Conservation (phyloP, 1,140 invertebrate genomes). For the Aethina tumida region DNA sequence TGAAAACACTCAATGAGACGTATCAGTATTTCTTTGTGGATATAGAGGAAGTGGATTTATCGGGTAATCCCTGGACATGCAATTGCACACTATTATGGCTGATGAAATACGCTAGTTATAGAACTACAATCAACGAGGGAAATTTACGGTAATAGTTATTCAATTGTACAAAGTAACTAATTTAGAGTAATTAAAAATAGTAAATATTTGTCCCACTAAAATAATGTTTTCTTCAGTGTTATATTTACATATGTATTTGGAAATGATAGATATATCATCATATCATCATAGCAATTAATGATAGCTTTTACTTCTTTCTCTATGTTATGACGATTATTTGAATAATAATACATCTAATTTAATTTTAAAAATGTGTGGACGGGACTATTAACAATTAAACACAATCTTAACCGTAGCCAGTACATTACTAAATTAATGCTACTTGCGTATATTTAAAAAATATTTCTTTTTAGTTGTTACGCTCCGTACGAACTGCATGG, state of each 20-base stretch:
- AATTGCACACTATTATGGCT: slow-evolving; percentile 32
- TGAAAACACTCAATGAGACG: slow-evolving; percentile 26
- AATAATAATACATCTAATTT: no score
- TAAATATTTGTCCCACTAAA: neutral
- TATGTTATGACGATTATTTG: no score
- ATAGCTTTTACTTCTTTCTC: slow-evolving; percentile 6
- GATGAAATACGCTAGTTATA: slow-evolving; percentile 19
- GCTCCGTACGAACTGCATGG: no score
- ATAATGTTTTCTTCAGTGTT: neutral
- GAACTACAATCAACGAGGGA: slow-evolving; percentile 19
- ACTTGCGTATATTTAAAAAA: no score
- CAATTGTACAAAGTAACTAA: neutral
- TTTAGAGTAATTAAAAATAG: neutral
- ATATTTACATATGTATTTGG: neutral
- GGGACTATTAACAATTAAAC: no score
- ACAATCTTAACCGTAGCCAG: no score
- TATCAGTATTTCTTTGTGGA: slow-evolving; percentile 27
- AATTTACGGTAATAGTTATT: slow-evolving; percentile 23
- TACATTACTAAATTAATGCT: no score
- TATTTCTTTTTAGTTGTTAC: no score
- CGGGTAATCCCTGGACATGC: slow-evolving; percentile 30
- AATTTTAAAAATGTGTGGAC: no score
- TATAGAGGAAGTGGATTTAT: slow-evolving; percentile 26
- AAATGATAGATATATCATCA: neutral
- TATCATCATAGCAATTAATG: neutral